These are phyloP conservation scores for Brachyhypopomus gauderio DNA, from an alignment of 2,113 vertebrate species.

Conservation along the genomic window DNA sequence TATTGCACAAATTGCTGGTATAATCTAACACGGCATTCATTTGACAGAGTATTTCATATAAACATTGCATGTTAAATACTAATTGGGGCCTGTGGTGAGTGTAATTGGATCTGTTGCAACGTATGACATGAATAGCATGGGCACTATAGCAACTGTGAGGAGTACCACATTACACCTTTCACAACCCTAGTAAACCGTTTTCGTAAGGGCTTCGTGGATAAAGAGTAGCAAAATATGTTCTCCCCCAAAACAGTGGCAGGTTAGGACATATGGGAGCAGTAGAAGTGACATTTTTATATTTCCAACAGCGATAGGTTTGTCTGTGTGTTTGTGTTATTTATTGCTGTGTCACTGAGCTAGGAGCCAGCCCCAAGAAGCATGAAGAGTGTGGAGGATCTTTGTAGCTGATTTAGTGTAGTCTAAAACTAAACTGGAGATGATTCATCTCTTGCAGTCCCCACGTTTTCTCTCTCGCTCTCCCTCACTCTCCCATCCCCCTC, in stretches of 20 bases:
- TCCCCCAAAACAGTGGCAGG: constrained; percentile 8
- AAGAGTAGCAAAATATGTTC: not conserved
- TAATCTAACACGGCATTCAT: too few species aligned
- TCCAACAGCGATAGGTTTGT: constrained; percentile 36
- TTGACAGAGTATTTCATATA: constrained; percentile 1
- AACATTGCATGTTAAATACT: constrained; percentile 3
- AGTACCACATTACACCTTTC: not conserved
- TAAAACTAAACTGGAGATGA: constrained; percentile 44
- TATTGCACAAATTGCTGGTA: too few species aligned
- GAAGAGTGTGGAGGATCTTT: constrained; percentile 32
- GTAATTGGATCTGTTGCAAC: not conserved
- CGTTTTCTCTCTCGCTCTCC: not conserved
- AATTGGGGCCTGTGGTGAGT: not conserved
- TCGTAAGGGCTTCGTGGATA: constrained; percentile 7
- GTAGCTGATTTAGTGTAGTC: constrained; percentile 43
- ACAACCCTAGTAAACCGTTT: not conserved
- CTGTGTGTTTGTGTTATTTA: constrained; percentile 53
- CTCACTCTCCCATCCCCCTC: constrained; percentile 7
- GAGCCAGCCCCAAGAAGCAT: constrained; percentile 38
- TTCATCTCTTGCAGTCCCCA: constrained; percentile 49
- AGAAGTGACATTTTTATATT: constrained; percentile 43
- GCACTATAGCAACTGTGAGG: not conserved
- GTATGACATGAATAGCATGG: not conserved
- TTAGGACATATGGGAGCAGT: constrained; percentile 37
- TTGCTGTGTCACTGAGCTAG: constrained; percentile 36